These are phyloP conservation scores for Hydriomena furcata DNA, from an alignment of 2,888 invertebrate species.

Conservation along the genomic window DNA sequence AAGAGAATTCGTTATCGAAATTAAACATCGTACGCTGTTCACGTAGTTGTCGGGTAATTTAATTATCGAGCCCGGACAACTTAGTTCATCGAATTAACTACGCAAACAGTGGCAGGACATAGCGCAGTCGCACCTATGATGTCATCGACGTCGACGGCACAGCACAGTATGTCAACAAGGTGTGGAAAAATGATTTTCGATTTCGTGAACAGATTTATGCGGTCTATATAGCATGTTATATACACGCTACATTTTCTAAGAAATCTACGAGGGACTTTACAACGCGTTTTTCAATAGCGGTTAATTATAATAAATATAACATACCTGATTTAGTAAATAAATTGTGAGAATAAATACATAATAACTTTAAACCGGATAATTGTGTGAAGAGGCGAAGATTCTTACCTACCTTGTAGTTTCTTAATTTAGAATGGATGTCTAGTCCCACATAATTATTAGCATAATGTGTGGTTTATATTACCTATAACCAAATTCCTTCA, in stretches of 20 bases:
- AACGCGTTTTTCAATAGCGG: no score
- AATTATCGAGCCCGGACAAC: slow-evolving; percentile 43
- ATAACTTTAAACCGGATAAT: no score
- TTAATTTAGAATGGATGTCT: background rate
- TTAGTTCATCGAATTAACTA: slow-evolving; percentile 53
- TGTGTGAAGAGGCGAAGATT: no score
- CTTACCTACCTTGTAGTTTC: background rate
- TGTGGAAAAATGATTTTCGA: slow-evolving; percentile 43
- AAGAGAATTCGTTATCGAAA: no score
- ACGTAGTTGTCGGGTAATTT: slow-evolving; percentile 40
- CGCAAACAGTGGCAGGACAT: slow-evolving; percentile 48
- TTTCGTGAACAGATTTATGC: slow-evolving; percentile 32
- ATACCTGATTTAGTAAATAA: no score
- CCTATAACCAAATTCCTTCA: background rate
- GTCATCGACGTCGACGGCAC: slow-evolving; percentile 50
- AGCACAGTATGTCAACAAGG: slow-evolving; percentile 51
- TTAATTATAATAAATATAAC: no score
- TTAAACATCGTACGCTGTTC: slow-evolving; percentile 23
- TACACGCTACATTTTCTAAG: slow-evolving; percentile 30
- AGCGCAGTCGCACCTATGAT: slow-evolving; percentile 52
- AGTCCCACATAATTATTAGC: background rate
- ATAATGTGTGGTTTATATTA: background rate
- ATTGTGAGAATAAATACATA: no score
- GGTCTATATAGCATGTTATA: no score
- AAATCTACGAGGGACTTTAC: slow-evolving; percentile 4